Evolutionary conservation across 37 sponge, comb jelly and placozoan genomes (phyloP).

Genomic region (Spongilla lacustris): DNA sequence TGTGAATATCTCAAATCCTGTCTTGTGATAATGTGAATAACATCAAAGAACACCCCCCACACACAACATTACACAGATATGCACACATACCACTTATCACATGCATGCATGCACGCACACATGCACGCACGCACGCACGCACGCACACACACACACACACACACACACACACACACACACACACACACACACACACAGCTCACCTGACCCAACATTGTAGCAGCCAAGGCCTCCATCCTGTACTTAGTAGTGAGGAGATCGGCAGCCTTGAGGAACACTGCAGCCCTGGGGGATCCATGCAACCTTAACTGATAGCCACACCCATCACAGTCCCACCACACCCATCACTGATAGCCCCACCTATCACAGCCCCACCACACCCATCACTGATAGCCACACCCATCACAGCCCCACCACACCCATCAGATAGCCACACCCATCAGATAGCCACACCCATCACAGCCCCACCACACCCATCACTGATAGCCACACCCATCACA

Average conservation of each 20-base stretch:
- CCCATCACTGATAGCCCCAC: too few species aligned
- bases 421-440: not conserved
- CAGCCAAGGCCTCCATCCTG: constrained; percentile 78
- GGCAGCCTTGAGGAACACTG: constrained; percentile 82
- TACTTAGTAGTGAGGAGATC: constrained; percentile 89
- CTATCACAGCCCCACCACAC: too few species aligned
- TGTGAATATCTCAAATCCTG: too few species aligned
- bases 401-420: too few species aligned
- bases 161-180: not conserved
- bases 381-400: too few species aligned
- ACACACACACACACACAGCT: not conserved
- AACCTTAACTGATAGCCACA: too few species aligned
- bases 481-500: too few species aligned
- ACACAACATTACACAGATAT: not conserved
- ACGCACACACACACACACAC: constrained; percentile 11
- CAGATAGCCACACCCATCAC: too few species aligned
- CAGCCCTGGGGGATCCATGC: constrained; percentile 74
- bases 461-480: too few species aligned
- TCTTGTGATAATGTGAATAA: too few species aligned
- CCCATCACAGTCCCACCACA: too few species aligned
- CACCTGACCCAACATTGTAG: constrained; percentile 96
- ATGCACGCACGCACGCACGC: not conserved
- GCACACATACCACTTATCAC: not conserved
- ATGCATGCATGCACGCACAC: constrained; percentile 1
- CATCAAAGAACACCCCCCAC: too few species aligned